A percentile compares a stretch with the other conserved stretches of the same genome.
phyloP scores from a whole-genome alignment of 2,888 invertebrate species.

The Meandrusa payeni region DNA sequence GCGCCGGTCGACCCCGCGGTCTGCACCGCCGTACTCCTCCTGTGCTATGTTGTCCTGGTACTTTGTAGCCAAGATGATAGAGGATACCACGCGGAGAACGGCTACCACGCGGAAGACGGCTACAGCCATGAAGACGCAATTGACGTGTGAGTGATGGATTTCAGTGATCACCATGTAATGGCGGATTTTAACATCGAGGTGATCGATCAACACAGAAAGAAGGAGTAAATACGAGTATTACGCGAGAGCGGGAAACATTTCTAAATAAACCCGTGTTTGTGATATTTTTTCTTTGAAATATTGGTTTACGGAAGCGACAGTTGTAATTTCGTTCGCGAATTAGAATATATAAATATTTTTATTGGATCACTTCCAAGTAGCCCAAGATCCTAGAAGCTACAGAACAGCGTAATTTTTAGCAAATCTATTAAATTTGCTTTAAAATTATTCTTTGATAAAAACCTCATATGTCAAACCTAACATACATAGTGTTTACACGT shows the following conservation, averaged over 20 bases:
- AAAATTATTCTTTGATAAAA: no score
- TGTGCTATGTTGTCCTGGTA: constrained; percentile 58
- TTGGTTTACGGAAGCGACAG: constrained; percentile 22
- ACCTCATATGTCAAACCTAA: no score
- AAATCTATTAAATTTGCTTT: no score
- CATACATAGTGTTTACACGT: no score
- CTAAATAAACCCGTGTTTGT: neutral
- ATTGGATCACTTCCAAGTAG: constrained; percentile 4
- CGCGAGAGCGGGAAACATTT: no score
- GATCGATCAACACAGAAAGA: neutral
- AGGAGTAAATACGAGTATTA: neutral
- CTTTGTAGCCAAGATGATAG: constrained; percentile 51
- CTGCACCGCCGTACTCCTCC: constrained; percentile 51
- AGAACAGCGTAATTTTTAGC: no score
- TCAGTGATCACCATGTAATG: constrained; percentile 28
- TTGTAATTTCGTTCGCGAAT: constrained; percentile 22
- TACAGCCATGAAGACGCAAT: constrained; percentile 59
- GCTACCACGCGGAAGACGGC: constrained; percentile 61
- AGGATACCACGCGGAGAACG: constrained; percentile 65
- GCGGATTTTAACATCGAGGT: neutral
- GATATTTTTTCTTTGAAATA: neutral
- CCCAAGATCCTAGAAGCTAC: no score
- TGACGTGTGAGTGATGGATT: constrained; percentile 63
- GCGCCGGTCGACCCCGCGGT: constrained; percentile 61
- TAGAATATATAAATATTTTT: constrained; percentile 8